Evolutionary conservation across 2,797 vertebrate species (phyloP), one percentile per base, ranked within the genome.

Genomic region (Cuniculus paca): DNA sequence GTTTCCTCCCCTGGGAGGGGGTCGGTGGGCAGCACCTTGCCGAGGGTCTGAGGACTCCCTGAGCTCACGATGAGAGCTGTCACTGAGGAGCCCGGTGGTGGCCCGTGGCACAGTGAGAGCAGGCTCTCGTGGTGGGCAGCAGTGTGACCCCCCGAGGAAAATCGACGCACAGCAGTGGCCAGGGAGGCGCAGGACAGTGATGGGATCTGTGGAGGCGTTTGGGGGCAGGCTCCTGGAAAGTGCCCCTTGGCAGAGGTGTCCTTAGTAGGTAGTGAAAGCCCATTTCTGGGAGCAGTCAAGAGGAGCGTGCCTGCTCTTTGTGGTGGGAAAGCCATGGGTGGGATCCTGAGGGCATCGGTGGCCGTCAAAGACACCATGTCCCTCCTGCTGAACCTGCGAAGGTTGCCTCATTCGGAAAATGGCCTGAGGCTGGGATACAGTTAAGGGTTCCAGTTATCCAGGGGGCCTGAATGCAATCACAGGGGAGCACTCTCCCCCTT

Each of bases 1-100:
- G 54, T 78, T 84, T 89, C 84, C n/a, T 92, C 45, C 24, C 9
- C 61, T 48, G 61, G 45, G 45, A 56, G 83, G 45, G 84, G 85
- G 61, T 26, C 13, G 3, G 26, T 34, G 1, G 8, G 22, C 42
- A 11, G 4, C 4, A 3, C 26, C 34, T 56, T 26, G 42, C 14
- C 14, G 52, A 42, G 0, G 2, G n/a, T 83, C 36, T 54, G 65
- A 22, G 61, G 31, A 26, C 31, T 28, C 65, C n/a, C 61, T 17
- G 34, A 45, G 54, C 26, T 39, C 13, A 5, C 1, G 20, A 8
- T 22, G n/a, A 70, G 65, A 5, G n/a, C 63, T 39, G 65, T 70
- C 65, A 39, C 65, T 4, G n/a, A 70, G 20, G n/a, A 70, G 34
- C 31, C 65, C 0, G 1, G 2, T 3, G 7, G 10, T 1, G 12